These are phyloP conservation scores for Sisyra terminalis DNA, from an alignment of 2,888 invertebrate genomes.

Conservation along the genomic window DNA sequence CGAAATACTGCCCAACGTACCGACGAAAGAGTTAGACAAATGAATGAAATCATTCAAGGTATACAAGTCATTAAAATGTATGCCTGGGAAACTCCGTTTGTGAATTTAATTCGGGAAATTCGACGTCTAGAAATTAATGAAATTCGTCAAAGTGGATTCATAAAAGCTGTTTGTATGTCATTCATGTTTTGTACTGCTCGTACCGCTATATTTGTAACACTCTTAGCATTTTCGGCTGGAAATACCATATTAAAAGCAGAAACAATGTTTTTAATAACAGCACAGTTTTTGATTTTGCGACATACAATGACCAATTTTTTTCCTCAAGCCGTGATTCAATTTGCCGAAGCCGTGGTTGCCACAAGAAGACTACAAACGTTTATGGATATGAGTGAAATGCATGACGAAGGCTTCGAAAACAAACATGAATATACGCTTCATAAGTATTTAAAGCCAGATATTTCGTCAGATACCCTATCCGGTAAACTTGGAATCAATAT, in stretches of 20 bases:
- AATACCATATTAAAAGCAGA: constrained; percentile 27
- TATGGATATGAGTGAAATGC: constrained; percentile 12
- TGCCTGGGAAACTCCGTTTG: constrained; percentile 80
- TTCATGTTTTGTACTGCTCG: constrained; percentile 61
- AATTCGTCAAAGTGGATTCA: constrained; percentile 38
- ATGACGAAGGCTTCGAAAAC: constrained; percentile 16
- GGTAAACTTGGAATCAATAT: constrained; percentile 13
- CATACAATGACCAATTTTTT: constrained; percentile 41
- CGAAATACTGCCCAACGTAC: constrained; percentile 54
- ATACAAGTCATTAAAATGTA: constrained; percentile 93
- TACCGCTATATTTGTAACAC: constrained; percentile 49
- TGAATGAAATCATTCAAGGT: constrained; percentile 77
- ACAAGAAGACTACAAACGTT: constrained; percentile 23
- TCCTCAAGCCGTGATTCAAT: constrained; percentile 38
- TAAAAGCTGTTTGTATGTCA: constrained; percentile 48
- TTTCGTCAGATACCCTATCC: neutral
- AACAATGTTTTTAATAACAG: constrained; percentile 34
- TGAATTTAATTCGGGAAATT: constrained; percentile 41
- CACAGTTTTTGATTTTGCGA: constrained; percentile 44
- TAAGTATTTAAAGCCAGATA: constrained; percentile 11
- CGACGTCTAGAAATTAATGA: constrained; percentile 38
- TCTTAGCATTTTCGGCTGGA: constrained; percentile 33
- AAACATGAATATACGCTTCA: neutral
- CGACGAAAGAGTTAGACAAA: constrained; percentile 67
- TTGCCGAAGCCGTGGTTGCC: constrained; percentile 41